Evolutionary conservation across 2,888 invertebrate species (phyloP), one percentile per base, ranked within the genome.

Genomic region (Calliphora vomitoria): DNA sequence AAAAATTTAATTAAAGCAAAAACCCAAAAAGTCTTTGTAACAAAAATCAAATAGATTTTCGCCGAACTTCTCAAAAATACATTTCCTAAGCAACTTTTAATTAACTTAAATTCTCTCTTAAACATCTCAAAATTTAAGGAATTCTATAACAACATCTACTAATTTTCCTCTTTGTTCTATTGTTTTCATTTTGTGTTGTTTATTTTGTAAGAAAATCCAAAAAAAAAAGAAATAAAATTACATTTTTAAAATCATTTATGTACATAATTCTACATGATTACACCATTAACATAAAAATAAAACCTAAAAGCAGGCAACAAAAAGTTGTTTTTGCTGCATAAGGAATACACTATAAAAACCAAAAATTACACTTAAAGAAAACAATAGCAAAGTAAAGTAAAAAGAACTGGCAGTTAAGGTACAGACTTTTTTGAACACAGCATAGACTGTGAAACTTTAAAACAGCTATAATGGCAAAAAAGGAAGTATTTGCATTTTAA

Each of bases 261-360:
- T 11, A 69, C 60, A 82, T 68, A 79, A 82, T 86, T 86, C 74
- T 64, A 79, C 79, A 86, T 79, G 78, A 86, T 86, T 82, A 87
- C 68, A 64, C 66, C 84, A 87, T 84, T 84, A 87, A 68, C 58
- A 81, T 66, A 84, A 66, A 72, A 53, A 83, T 83, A 71, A 76
- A 62, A 76, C 31, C 64, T 44, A 64, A 79, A 79, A 72, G 64
- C 38, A 20, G 20, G 47, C 47, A 80, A 55, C 18, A 31, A 75
- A 64, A 55, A 20, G 11, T 50, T 38, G 10, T 18, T 13, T 10
- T 31, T n/a, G 35, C 55, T 50, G 15, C 69, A 75, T 25, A 72
- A 55, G 62, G 18, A 47, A 66, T 50, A 66, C 31, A 41, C 44
- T 44, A 66, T 10, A 50, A 58, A 66, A 82, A 71, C 71, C 55